Base-by-base conservation (phyloP, 2,797 vertebrate genomes). In the Epinephelus malabaricus region DNA sequence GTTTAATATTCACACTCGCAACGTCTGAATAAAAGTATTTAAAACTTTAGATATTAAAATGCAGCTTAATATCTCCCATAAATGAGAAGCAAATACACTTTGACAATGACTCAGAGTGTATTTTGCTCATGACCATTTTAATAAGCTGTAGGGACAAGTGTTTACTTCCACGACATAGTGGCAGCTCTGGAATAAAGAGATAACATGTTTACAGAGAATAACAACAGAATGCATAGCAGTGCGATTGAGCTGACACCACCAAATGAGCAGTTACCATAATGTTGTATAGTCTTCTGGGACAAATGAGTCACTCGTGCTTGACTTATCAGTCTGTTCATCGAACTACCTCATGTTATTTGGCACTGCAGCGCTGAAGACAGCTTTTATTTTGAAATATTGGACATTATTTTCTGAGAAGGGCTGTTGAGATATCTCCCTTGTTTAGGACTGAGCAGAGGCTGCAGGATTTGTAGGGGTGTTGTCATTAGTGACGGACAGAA, bases 241-340 rank as follows among this genome's bases (percentile, higher is more conserved):
- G 76, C 78, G 89, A 84, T 55, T 83, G 78, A 79, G 73, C 80
- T 74, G 77, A 87, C 76, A 70, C 51, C 11, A 66, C 59, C 75
- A 88, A 90, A 89, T 73, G 76, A 91, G 73, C 81, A 82, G 88
- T 78, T 80, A 61, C 62, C 79, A 84, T 86, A 68, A 84, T 84
- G 87, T 63, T 51, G 56, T 47, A 74, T 63, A 63, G 77, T 90
- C 71, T 64, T 83, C 58, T 79, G 87, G 79, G 87, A 93, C 63
- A 91, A 92, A 89, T 91, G 90, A 92, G 59, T 88, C 87, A 89
- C 82, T 86, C 81, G 69, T 67, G 87, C 85, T 79, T 73, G 86
- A 79, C 74, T 86, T 88, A 84, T 89, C 89, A 82, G 73, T 78
- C 85, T 92, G 85, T 85, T 94, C 75, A 82, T 88, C 86, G 78